A percentile compares a stretch with the other conserved stretches of the same genome.
Evolutionary conservation across 2,113 vertebrate species (phyloP).

Genomic region (Lepus americanus): DNA sequence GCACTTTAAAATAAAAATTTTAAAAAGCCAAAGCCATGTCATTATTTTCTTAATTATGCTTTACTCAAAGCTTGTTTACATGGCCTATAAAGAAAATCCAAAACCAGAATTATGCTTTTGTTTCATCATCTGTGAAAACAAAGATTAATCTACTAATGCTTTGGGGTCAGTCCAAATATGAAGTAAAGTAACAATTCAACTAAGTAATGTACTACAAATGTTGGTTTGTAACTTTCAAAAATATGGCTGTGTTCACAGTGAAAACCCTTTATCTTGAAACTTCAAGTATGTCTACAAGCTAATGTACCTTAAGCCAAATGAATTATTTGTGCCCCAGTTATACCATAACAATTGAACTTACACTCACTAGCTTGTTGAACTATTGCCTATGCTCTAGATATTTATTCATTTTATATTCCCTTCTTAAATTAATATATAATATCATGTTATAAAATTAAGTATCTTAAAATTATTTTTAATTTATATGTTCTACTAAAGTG

Average conservation of each 20-base stretch:
- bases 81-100: neutral
- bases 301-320: neutral
- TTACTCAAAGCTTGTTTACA: neutral
- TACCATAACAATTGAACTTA: neutral
- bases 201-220: neutral
- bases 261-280: neutral
- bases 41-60: neutral
- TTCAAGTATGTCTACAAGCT: neutral
- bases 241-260: neutral
- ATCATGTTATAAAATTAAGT: neutral
- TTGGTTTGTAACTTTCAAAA: neutral
- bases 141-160: neutral
- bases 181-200: neutral
- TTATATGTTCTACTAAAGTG: neutral
- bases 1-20: no score
- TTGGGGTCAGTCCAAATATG: neutral
- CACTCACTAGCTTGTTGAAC: neutral
- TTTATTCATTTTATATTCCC: neutral
- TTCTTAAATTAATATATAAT: neutral
- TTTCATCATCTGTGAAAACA: neutral
- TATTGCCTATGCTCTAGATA: neutral
- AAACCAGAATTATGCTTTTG: neutral
- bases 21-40: neutral
- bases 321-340: neutral
- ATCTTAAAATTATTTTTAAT: neutral